phyloP scores from a whole-genome alignment of 2,113 vertebrate genomes.

The Apus apus region DNA sequence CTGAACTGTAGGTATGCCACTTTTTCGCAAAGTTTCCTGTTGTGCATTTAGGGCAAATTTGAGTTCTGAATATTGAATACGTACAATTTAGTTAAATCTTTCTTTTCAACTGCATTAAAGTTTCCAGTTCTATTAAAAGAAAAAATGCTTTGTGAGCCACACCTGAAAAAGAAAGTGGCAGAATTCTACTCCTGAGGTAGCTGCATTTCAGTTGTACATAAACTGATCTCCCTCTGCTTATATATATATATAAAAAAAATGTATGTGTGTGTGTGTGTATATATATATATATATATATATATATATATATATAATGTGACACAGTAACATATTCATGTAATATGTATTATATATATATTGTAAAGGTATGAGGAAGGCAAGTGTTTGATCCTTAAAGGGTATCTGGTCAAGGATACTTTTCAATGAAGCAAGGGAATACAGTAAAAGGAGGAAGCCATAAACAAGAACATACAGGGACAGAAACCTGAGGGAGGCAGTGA shows the following conservation, averaged over 20 bases:
- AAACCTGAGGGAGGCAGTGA: background rate
- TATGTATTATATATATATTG: background rate
- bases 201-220: background rate
- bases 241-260: background rate
- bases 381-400: background rate
- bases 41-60: background rate
- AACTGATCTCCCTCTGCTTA: background rate
- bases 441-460: background rate
- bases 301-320: background rate
- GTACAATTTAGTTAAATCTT: background rate
- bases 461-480: background rate
- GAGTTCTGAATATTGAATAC: background rate
- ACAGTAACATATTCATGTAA: background rate
- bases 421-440: background rate
- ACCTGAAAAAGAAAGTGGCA: background rate
- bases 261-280: no score
- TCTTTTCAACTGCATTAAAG: background rate
- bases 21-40: background rate
- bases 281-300: no score
- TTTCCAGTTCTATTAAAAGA: background rate
- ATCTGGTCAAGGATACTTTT: background rate
- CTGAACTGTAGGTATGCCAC: background rate
- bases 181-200: background rate
- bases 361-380: background rate
- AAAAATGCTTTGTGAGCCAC: background rate